Evolutionary conservation across 2,113 vertebrate species (phyloP).

Genomic region (zebrafish (Danio rerio)): DNA sequence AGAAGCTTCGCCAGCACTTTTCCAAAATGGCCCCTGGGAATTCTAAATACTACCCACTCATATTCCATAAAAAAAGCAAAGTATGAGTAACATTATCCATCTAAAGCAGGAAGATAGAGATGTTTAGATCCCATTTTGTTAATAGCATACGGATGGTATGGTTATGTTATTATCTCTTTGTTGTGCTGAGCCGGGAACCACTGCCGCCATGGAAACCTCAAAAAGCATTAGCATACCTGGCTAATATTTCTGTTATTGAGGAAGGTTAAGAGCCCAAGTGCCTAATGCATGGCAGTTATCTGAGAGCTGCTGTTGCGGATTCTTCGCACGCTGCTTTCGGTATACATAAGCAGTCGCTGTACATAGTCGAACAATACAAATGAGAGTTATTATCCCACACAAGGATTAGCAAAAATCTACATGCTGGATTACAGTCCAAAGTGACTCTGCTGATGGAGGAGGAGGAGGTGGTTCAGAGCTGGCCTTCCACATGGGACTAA

Average conservation of each 20-base stretch:
- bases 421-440: not conserved
- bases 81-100: conserved; percentile 47
- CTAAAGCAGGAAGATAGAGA: conserved; percentile 43
- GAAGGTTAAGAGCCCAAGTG: conserved; percentile 60
- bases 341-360: not conserved
- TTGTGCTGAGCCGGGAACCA: conserved; percentile 50
- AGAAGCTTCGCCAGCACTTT: conserved; percentile 50
- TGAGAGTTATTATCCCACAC: not conserved
- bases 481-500: conserved; percentile 46
- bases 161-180: conserved; percentile 60
- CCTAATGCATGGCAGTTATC: conserved; percentile 57
- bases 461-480: conserved; percentile 5
- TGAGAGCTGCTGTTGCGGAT: conserved; percentile 43
- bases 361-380: conserved; percentile 25
- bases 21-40: conserved; percentile 52
- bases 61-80: conserved; percentile 38
- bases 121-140: conserved; percentile 60
- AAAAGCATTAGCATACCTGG: conserved; percentile 62
- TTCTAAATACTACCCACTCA: conserved; percentile 57
- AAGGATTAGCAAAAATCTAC: not conserved
- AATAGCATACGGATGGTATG: conserved; percentile 59
- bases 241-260: conserved; percentile 65
- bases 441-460: not conserved
- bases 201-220: conserved; percentile 62
- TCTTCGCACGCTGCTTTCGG: conserved; percentile 46